A percentile compares a stretch with the other conserved stretches of the same genome.
phyloP scores from a whole-genome alignment of 1,140 invertebrate species.

The silkworm (Bombyx mori) region DNA sequence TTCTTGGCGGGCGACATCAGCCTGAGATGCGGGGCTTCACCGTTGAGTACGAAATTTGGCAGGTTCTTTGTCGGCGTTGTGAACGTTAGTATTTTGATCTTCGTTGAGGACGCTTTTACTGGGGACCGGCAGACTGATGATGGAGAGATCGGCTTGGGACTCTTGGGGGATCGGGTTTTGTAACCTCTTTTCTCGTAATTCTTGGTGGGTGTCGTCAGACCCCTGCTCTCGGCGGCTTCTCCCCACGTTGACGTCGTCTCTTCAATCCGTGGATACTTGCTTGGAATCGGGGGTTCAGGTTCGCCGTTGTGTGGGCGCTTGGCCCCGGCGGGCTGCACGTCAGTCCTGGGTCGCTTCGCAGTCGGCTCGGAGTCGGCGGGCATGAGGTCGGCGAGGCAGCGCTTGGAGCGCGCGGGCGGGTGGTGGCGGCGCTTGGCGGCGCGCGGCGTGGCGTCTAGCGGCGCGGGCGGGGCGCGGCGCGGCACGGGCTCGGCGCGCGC shows the following conservation, averaged over 20 bases:
- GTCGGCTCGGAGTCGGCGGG: slow-evolving; percentile 25
- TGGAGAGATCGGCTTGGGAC: slow-evolving; percentile 24
- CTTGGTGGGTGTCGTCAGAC: slow-evolving; percentile 42
- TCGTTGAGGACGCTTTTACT: slow-evolving; percentile 28
- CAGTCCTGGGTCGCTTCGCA: slow-evolving; percentile 29
- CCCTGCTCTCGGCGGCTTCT: slow-evolving; percentile 32
- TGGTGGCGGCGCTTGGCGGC: slow-evolving; percentile 51
- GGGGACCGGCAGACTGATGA: slow-evolving; percentile 19
- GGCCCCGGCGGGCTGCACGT: slow-evolving; percentile 23
- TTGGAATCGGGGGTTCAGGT: slow-evolving; percentile 4
- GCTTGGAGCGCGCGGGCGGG: slow-evolving; percentile 27
- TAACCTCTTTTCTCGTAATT: slow-evolving; percentile 40
- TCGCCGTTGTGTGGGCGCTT: slow-evolving; percentile 23
- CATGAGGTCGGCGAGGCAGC: slow-evolving; percentile 48
- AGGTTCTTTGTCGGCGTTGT: slow-evolving; percentile 80
- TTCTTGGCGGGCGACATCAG: slow-evolving; percentile 79
- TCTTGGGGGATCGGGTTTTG: slow-evolving; percentile 34
- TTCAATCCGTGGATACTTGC: not conserved
- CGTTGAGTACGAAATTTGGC: slow-evolving; percentile 83
- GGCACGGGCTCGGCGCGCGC: slow-evolving; percentile 72
- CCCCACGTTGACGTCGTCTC: slow-evolving; percentile 22
- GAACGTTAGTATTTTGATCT: slow-evolving; percentile 45
- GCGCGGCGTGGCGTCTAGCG: slow-evolving; percentile 67
- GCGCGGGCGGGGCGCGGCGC: slow-evolving; percentile 20
- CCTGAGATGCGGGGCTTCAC: slow-evolving; percentile 80